phyloP scores from a whole-genome alignment of 2,113 vertebrate genomes.

The Tor tambroides region DNA sequence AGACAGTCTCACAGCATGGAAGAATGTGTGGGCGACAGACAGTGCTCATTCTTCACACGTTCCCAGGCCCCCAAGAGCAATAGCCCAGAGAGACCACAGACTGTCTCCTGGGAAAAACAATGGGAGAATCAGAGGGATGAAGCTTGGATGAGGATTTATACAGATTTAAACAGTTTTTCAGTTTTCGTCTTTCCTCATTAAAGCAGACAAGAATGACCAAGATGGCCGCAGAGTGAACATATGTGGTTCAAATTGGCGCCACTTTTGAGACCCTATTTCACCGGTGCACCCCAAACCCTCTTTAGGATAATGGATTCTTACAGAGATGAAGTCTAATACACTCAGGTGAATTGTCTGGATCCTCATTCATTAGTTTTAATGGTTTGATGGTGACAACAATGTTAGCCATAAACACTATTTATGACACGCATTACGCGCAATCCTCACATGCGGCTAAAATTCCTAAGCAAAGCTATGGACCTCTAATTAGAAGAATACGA shows the following conservation, averaged over 20 bases:
- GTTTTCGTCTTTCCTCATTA: not conserved
- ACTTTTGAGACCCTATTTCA: constrained; percentile 42
- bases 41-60: constrained; percentile 50
- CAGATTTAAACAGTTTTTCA: not conserved
- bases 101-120: constrained; percentile 70
- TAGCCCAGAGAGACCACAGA: constrained; percentile 69
- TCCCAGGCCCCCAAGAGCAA: constrained; percentile 40
- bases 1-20: constrained; percentile 82
- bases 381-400: constrained; percentile 75
- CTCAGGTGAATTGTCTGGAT: constrained; percentile 77
- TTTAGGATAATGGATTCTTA: constrained; percentile 70
- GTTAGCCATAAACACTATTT: constrained; percentile 81
- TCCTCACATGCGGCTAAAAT: constrained; percentile 66
- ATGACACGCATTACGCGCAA: constrained; percentile 71
- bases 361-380: constrained; percentile 77
- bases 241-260: constrained; percentile 2
- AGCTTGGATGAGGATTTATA: not conserved
- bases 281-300: constrained; percentile 56
- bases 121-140: not conserved
- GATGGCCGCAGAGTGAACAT: not conserved
- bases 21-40: constrained; percentile 71
- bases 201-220: not conserved
- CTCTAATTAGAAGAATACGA: constrained; percentile 74
- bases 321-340: constrained; percentile 72
- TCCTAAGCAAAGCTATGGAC: constrained; percentile 63